phyloP scores from a whole-genome alignment of 2,797 vertebrate genomes.

The Scomberomorus guttatus region DNA sequence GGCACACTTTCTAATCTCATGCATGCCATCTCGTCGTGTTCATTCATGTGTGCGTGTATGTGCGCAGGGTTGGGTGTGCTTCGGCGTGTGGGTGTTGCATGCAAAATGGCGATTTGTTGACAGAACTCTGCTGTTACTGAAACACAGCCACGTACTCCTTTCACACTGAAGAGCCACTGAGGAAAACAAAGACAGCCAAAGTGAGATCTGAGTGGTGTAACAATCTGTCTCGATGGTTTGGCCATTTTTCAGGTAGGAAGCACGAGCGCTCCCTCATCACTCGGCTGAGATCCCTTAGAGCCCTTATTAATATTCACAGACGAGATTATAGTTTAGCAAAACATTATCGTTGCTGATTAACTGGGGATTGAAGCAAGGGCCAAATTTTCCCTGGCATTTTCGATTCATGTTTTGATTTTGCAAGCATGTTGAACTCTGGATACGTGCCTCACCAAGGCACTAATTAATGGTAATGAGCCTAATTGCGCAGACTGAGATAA shows the following conservation, averaged over 20 bases:
- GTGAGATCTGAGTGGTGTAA: constrained; percentile 59
- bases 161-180: constrained; percentile 56
- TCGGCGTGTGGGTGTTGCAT: constrained; percentile 37
- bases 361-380: constrained; percentile 47
- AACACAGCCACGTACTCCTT: constrained; percentile 45
- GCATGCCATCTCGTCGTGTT: constrained; percentile 41
- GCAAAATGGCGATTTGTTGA: constrained; percentile 66
- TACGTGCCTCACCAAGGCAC: constrained; percentile 37
- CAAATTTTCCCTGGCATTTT: constrained; percentile 61
- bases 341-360: constrained; percentile 75
- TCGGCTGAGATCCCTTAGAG: constrained; percentile 58
- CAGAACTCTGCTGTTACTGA: constrained; percentile 57
- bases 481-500: constrained; percentile 54
- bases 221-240: constrained; percentile 55
- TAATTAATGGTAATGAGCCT: constrained; percentile 65
- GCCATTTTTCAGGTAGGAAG: constrained; percentile 51
- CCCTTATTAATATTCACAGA: constrained; percentile 75
- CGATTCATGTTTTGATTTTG: constrained; percentile 68
- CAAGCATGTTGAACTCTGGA: constrained; percentile 63
- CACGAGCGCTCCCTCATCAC: constrained; percentile 52
- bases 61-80: neutral
- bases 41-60: constrained; percentile 33
- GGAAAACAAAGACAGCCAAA: constrained; percentile 62
- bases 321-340: constrained; percentile 70
- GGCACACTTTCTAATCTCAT: constrained; percentile 39